phyloP scores from a whole-genome alignment of 2,113 vertebrate genomes.

The Isurus oxyrinchus region DNA sequence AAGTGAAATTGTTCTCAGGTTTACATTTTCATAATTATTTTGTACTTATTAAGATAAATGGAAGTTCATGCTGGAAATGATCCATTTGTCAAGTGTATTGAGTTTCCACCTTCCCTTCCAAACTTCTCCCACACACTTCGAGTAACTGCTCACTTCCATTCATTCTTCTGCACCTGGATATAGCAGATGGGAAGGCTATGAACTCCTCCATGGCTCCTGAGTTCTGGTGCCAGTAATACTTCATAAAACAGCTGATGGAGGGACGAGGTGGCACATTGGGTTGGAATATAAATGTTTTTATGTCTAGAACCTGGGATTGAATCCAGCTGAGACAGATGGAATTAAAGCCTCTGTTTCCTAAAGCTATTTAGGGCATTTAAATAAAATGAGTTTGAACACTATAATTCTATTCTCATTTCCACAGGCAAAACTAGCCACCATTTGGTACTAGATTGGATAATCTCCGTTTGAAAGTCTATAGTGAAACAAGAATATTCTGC shows the following conservation, averaged over 20 bases:
- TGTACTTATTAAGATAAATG: neutral
- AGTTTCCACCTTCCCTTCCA: neutral
- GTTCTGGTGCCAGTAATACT: constrained; percentile 14
- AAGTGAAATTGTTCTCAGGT: neutral
- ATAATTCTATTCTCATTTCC: neutral
- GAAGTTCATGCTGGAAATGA: neutral
- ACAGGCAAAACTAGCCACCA: neutral
- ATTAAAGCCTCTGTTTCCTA: constrained; percentile 19
- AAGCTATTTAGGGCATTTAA: neutral
- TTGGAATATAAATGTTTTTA: neutral
- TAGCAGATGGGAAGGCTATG: constrained; percentile 23
- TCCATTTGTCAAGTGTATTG: neutral
- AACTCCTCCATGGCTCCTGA: neutral
- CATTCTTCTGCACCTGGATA: constrained; percentile 14
- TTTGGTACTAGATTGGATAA: constrained; percentile 2
- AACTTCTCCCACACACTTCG: neutral
- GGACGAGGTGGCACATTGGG: constrained; percentile 24
- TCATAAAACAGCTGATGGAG: constrained; percentile 25
- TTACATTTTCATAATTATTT: neutral
- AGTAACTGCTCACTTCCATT: neutral
- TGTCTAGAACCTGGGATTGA: constrained; percentile 21
- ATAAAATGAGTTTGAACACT: constrained; percentile 19
- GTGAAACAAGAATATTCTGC: neutral
- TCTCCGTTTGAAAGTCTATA: neutral
- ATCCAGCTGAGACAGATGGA: constrained; percentile 33